These are phyloP conservation scores for Pachyseris speciosa DNA, from an alignment of 64 coral and sea anemone species.

Conservation along the genomic window DNA sequence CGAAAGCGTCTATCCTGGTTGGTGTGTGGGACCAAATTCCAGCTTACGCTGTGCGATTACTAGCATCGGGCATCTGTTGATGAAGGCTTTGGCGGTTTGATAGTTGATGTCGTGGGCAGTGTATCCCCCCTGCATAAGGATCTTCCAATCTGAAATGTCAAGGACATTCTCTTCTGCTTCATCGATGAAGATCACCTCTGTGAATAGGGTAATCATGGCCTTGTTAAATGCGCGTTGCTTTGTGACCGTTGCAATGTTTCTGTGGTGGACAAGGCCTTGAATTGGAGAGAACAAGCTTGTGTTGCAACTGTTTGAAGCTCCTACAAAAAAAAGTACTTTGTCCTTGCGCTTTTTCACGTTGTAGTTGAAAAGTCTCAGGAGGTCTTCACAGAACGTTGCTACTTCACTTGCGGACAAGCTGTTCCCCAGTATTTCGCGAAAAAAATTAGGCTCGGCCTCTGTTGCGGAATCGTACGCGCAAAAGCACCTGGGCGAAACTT, in stretches of 20 bases:
- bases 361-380: conserved; percentile 15
- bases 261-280: background rate
- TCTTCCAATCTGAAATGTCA: conserved; percentile 23
- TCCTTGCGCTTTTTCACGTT: conserved; percentile 18
- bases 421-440: background rate
- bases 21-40: conserved; percentile 11
- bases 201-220: conserved; percentile 16
- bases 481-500: background rate
- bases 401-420: background rate
- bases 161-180: background rate
- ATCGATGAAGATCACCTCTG: conserved; percentile 11
- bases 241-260: conserved; percentile 23
- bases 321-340: background rate
- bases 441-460: background rate
- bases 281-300: conserved; percentile 45
- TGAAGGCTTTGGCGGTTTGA: conserved; percentile 26
- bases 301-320: conserved; percentile 21
- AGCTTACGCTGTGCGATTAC: conserved; percentile 14
- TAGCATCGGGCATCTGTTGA: conserved; percentile 58
- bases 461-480: background rate
- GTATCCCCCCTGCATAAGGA: conserved; percentile 34
- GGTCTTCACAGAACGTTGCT: background rate
- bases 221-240: conserved; percentile 53
- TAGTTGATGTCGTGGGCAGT: conserved; percentile 26
- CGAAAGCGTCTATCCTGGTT: conserved; percentile 20